Conservation (phyloP, 1,140 invertebrate genomes). For the Galleria mellonella region DNA sequence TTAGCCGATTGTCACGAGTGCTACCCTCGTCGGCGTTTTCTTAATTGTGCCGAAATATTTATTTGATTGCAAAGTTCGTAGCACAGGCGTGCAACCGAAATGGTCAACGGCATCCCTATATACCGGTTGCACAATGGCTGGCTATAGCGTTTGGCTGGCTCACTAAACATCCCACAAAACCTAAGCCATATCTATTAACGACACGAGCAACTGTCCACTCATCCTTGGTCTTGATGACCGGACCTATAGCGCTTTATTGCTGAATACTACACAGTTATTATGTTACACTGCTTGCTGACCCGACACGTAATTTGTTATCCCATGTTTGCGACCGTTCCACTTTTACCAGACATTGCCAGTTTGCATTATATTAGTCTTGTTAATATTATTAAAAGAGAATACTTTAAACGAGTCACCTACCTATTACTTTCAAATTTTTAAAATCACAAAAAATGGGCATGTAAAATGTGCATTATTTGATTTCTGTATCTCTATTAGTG, state of each 20-base stretch:
- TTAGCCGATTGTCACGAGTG: slow-evolving; percentile 62
- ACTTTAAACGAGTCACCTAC: too few relatives aligned
- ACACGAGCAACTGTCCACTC: neutral
- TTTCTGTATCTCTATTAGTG: too few relatives aligned
- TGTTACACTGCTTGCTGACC: neutral
- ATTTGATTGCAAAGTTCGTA: slow-evolving; percentile 71
- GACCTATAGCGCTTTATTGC: neutral
- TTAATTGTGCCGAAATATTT: slow-evolving; percentile 75
- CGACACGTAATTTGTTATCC: too few relatives aligned
- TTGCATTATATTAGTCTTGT: too few relatives aligned
- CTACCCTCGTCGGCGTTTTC: slow-evolving; percentile 68
- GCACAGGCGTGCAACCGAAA: slow-evolving; percentile 66
- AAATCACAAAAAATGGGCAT: too few relatives aligned
- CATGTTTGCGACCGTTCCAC: too few relatives aligned
- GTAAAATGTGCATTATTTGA: too few relatives aligned
- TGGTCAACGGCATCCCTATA: slow-evolving; percentile 66
- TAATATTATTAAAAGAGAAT: too few relatives aligned
- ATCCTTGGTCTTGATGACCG: neutral
- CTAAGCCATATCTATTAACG: neutral
- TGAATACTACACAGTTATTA: neutral
- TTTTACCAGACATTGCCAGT: too few relatives aligned
- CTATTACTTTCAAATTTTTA: too few relatives aligned
- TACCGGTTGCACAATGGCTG: slow-evolving; percentile 48
- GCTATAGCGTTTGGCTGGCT: slow-evolving; percentile 10
- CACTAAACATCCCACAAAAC: neutral